Evolutionary conservation across 1,140 invertebrate genomes (phyloP).

Genomic region (Galleria mellonella): DNA sequence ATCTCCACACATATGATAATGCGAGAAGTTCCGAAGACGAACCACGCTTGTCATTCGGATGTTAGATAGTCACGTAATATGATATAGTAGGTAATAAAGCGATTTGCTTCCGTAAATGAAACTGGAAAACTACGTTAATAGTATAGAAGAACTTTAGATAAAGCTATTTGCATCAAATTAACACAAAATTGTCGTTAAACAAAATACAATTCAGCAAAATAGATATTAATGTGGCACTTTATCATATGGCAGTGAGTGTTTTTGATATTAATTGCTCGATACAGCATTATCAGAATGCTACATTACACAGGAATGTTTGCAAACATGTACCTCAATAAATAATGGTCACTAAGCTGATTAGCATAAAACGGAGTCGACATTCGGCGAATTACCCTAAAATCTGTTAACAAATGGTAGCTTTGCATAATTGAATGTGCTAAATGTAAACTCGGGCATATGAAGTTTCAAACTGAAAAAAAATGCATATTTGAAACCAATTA

Average conservation of each 20-base stretch:
- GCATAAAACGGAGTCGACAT: conserved; percentile 62
- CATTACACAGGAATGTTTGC: conserved; percentile 48
- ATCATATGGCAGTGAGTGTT: conserved; percentile 47
- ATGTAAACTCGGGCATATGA: conserved; percentile 53
- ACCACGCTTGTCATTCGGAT: too few species aligned
- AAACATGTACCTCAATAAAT: conserved; percentile 57
- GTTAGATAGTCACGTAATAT: too few species aligned
- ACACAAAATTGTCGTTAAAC: conserved; percentile 54
- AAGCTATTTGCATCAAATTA: conserved; percentile 34
- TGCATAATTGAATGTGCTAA: conserved; percentile 62
- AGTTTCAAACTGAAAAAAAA: conserved; percentile 14
- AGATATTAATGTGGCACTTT: conserved; percentile 44
- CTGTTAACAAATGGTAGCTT: conserved; percentile 70
- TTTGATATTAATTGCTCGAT: conserved; percentile 58
- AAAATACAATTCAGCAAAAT: conserved; percentile 44
- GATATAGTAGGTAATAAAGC: too few species aligned
- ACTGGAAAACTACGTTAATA: neutral
- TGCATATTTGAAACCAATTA: too few species aligned
- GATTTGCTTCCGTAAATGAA: too few species aligned
- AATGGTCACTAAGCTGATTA: conserved; percentile 66
- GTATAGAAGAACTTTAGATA: neutral
- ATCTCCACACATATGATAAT: too few species aligned
- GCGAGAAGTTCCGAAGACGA: too few species aligned
- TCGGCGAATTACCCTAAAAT: conserved; percentile 62
- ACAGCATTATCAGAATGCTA: conserved; percentile 52